These are phyloP conservation scores for Dendrolimus punctatus DNA, from an alignment of 1,140 invertebrate species.

Conservation along the genomic window DNA sequence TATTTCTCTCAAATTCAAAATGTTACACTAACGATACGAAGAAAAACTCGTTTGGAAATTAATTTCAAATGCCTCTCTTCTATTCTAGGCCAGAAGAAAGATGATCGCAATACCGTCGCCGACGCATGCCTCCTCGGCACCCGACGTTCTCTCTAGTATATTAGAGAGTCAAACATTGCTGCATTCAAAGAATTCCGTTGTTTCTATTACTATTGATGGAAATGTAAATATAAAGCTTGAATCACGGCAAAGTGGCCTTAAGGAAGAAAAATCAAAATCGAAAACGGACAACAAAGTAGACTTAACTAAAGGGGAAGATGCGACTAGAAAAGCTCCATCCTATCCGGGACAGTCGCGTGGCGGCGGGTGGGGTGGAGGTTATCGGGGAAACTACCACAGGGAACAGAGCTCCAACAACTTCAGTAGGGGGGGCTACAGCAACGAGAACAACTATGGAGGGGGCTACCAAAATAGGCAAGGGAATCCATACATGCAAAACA, in stretches of 20 bases:
- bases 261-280: constrained; percentile 20
- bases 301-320: constrained; percentile 42
- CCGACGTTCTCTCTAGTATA: constrained; percentile 82
- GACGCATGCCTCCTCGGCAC: constrained; percentile 24
- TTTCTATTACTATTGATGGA: constrained; percentile 77
- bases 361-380: constrained; percentile 58
- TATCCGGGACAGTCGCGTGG: constrained; percentile 70
- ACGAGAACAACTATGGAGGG: constrained; percentile 27
- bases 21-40: too few species aligned
- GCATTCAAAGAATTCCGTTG: constrained; percentile 76
- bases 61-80: too few species aligned
- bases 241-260: constrained; percentile 17
- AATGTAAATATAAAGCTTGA: constrained; percentile 63
- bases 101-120: constrained; percentile 56
- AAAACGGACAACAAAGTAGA: constrained; percentile 42
- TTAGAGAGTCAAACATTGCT: constrained; percentile 83
- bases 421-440: constrained; percentile 29
- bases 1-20: too few species aligned
- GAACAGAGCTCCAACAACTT: constrained; percentile 55
- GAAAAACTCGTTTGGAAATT: too few species aligned
- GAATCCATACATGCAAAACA: constrained; percentile 25
- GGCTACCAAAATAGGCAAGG: constrained; percentile 34
- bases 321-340: constrained; percentile 72
- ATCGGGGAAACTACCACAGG: constrained; percentile 52
- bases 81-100: constrained; percentile 65